phyloP scores from a whole-genome alignment of 2,797 vertebrate species.

The Hypotaenidia philippensis region DNA sequence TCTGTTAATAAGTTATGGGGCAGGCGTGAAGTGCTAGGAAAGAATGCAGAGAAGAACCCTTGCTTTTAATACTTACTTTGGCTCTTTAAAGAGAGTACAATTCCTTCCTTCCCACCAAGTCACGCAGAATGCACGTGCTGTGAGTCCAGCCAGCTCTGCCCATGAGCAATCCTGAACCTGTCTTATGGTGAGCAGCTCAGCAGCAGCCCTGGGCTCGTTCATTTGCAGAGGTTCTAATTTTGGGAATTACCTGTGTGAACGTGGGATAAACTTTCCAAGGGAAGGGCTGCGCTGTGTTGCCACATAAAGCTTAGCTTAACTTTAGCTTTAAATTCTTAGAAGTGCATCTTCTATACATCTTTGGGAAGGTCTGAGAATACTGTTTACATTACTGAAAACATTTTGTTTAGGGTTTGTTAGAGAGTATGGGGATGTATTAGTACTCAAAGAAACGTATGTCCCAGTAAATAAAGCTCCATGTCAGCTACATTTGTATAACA shows the following conservation, averaged over 20 bases:
- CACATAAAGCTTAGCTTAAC: background rate
- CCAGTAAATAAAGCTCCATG: background rate
- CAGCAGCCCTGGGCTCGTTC: background rate
- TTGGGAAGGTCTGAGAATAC: slow-evolving; percentile 2
- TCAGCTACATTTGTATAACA: background rate
- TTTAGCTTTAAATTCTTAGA: background rate
- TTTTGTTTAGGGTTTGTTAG: slow-evolving; percentile 6
- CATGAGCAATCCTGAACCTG: background rate
- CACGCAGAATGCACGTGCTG: background rate
- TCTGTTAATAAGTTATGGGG: background rate
- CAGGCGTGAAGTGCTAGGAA: background rate
- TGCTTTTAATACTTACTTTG: background rate
- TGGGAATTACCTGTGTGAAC: background rate
- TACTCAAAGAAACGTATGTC: background rate
- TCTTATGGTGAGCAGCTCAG: background rate
- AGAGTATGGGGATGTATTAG: background rate
- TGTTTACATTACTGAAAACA: background rate
- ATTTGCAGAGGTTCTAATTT: background rate
- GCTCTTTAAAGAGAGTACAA: background rate
- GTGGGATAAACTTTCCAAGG: background rate
- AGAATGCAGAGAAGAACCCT: background rate
- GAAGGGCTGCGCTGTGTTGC: background rate
- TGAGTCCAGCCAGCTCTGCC: background rate
- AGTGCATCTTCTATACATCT: background rate
- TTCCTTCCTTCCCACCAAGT: background rate